Evolutionary conservation across 2,888 invertebrate species (phyloP).

Genomic region (Autographa gamma): DNA sequence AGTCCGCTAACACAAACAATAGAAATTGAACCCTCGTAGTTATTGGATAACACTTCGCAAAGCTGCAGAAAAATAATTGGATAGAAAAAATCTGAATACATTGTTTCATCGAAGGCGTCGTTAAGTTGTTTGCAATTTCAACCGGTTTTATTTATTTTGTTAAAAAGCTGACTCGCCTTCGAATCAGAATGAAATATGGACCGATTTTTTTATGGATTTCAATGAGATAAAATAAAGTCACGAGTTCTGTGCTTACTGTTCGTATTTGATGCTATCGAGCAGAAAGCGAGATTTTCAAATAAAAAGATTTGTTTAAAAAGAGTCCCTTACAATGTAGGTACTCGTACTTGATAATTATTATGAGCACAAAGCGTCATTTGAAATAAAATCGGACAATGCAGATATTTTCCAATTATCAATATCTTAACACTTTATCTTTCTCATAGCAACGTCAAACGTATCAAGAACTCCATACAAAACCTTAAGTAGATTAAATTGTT

Average conservation of each 20-base stretch:
- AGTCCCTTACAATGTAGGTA: not conserved
- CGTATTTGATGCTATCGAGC: not conserved
- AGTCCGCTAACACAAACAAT: slow-evolving; percentile 14
- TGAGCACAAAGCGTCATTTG: no score
- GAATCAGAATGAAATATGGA: not conserved
- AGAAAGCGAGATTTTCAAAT: not conserved
- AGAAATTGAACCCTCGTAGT: slow-evolving; percentile 15
- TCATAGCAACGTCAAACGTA: no score
- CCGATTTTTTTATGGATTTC: not conserved
- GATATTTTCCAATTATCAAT: no score
- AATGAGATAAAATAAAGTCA: not conserved
- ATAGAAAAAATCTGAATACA: slow-evolving; percentile 5
- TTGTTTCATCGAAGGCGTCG: not conserved
- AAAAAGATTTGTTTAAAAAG: not conserved
- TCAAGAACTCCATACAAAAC: no score
- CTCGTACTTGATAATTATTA: no score
- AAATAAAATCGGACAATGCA: no score
- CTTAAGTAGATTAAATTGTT: no score
- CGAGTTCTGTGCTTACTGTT: not conserved
- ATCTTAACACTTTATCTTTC: no score
- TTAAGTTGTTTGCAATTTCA: not conserved
- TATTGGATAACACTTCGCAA: slow-evolving; percentile 41
- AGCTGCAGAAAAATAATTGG: slow-evolving; percentile 20
- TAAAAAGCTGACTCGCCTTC: not conserved
- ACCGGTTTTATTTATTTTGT: not conserved